Evolutionary conservation across 2,888 invertebrate species (phyloP), one percentile per base, ranked within the genome.

Genomic region (Cephus rjabovi): DNA sequence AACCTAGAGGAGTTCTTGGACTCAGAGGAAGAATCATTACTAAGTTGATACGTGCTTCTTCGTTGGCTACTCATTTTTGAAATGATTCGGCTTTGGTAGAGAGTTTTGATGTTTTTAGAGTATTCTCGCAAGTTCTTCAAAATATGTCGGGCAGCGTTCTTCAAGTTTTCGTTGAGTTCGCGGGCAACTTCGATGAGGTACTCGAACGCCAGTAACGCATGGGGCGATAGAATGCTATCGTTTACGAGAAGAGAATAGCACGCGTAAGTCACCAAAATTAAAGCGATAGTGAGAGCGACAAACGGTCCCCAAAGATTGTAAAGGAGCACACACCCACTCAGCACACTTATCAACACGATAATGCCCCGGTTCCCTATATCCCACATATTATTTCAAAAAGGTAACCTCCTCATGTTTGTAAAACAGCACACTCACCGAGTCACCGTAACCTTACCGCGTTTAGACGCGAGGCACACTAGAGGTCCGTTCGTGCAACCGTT

Each of bases 361-460:
- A 87, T 80, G 83, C 85, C 87, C 78, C 89, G 89, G 79, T 86
- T 89, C 83, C 86, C 86, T 88, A 90, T 84, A 84, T 90, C 85
- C 90, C 90, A 90, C 90, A 90, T 91, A 90, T 90, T 90, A 89
- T 84, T 88, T 90, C 87, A 90, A 88, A 85, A 85, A 82, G 83
- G 76, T 89, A 90, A 90, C 88, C 89, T 89, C 89, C 85, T 89
- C 90, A 90, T 90, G 83, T 88, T 89, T 88, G 84, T 56, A 88
- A 89, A 89, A 89, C 85, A 88, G 86, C 88, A 87, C 86, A 87
- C 85, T 87, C 88, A 87, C 86, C 82, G 82, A 85, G 79, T 81
- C 77, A 84, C 81, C 83, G 86, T 85, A 85, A 86, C 82, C 79
- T 86, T 82, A 85, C 83, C 80, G 82, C 83, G 75, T 78, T 82